Base-by-base conservation (phyloP, 2,888 invertebrate genomes). In the Acanthoscelides obtectus region DNA sequence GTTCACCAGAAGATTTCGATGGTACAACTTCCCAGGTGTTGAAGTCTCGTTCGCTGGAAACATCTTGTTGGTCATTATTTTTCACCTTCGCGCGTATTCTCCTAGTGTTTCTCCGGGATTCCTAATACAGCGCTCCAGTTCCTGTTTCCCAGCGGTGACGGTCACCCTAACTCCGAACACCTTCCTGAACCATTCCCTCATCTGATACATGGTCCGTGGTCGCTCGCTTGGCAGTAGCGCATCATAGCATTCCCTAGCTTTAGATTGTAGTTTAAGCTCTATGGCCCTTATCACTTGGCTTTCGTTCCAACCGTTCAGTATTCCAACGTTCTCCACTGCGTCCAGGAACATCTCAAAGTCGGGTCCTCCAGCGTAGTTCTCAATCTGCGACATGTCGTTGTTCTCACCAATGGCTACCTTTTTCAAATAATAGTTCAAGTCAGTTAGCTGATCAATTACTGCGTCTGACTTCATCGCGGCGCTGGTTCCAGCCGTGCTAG, bases 341-440 rank as follows among this genome's bases (percentile, higher is more conserved):
- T 70, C 22, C 5, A 72, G n/a, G 22, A 72, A 72, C 72, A 72
- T 72, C 12, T 72, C 72, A 21, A 64, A 72, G 27, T 72, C 72
- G 8, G 72, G 64, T 4, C 72, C 72, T 72, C 72, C 72, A 0
- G 64, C 69, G 64, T 64, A 72, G n/a, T 65, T 70, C n/a, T 72
- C 72, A 8, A 72, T 66, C 22, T 66, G 66, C 0, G 69, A 12
- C 4, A 66, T 21, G 22, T 66, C 66, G 2, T 20, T 66, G 17
- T 12, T 65, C 3, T 12, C 27, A 5, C 45, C 27, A 6, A 69
- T 2, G n/a, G 20, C 20, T 20, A 68, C 25, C 20, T 22, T 17
- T 25, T 45, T 17, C 20, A 70, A 20, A 64, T 71, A 71, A 12
- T 65, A 71, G 20, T 71, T 71, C 27, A 71, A n/a, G n/a, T n/a